Evolutionary conservation across 2,113 vertebrate species (phyloP), one percentile per base, ranked within the genome.

Genomic region (Laticauda colubrina): DNA sequence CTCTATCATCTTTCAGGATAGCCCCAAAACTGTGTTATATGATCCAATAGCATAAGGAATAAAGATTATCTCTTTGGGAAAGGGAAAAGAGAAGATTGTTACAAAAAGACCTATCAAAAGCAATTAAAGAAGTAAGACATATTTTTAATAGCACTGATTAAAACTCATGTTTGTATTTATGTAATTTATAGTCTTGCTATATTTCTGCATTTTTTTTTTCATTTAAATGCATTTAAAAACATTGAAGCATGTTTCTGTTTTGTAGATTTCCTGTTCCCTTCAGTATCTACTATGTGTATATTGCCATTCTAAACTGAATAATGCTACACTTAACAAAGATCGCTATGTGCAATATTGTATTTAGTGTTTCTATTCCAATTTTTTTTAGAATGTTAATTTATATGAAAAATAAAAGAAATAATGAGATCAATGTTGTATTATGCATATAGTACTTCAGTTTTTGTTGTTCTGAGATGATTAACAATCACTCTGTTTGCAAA

Each of bases 391-490:
- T 96, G 97, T 97, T 98, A 97, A 98, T 98, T 98, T 98, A 98
- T 98, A 98, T 98, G 97, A 98, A 98, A 93, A 98, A 98, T 98
- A 98, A 98, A 99, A 98, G 96, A 97, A 98, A 98, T 97, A 98
- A 98, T 97, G 96, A 97, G 91, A 88, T 96, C 94, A 94, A 92
- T 94, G 89, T 89, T 96, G 92, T 88, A 51, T 92, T 92, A 89
- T 43, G 29, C 90, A 4, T 86, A 26, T 14, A 54, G 26, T 93
- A 43, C 39, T 90, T 90, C 64, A 12, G n/a, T 48, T 26, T 26
- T 29, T 57, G 15, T 85, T 8, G 18, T 18, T 43, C 18, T 43
- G 75, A 23, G 75, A 43, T 81, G 18, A 43, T 43, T 43, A 43
- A 81, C 75, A 81, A 43, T 81, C 18, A 81, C 75, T 43, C 18